Evolutionary conservation across 2,797 vertebrate genomes (phyloP).

Genomic region (Thamnophis elegans): DNA sequence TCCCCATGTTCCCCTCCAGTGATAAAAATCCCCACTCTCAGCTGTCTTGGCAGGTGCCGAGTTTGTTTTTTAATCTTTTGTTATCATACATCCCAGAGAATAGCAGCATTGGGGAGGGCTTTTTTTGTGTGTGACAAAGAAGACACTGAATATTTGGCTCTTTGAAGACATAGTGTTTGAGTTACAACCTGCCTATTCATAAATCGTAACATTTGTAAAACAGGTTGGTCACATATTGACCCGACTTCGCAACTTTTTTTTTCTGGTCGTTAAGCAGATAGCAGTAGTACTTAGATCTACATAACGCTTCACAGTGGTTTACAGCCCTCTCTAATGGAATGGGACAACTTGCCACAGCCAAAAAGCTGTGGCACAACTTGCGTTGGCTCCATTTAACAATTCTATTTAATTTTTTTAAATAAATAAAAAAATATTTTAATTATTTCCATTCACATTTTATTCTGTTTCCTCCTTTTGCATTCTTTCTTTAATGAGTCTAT

Average conservation of each 20-base stretch:
- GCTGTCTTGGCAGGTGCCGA: not conserved
- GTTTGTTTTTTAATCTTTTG: not conserved
- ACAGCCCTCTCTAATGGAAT: not conserved
- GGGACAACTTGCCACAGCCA: not conserved
- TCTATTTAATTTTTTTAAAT: not conserved
- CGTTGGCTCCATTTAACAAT: no score
- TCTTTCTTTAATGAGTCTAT: not conserved
- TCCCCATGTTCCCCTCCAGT: not conserved
- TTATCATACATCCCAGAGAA: not conserved
- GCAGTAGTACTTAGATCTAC: no score
- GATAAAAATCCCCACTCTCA: not conserved
- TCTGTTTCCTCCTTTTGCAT: not conserved
- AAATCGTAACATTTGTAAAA: no score
- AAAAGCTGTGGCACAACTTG: not conserved
- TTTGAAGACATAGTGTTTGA: not conserved
- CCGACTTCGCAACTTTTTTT: no score
- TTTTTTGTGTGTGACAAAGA: not conserved
- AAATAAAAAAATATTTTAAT: not conserved
- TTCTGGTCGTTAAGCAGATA: no score
- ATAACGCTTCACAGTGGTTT: no score
- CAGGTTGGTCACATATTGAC: no score
- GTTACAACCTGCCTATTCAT: no score
- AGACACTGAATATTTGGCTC: not conserved
- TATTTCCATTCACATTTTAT: not conserved
- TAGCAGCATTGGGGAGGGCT: not conserved